Evolutionary conservation across 1,140 invertebrate species (phyloP).

Genomic region (Penaeus vannamei): DNA sequence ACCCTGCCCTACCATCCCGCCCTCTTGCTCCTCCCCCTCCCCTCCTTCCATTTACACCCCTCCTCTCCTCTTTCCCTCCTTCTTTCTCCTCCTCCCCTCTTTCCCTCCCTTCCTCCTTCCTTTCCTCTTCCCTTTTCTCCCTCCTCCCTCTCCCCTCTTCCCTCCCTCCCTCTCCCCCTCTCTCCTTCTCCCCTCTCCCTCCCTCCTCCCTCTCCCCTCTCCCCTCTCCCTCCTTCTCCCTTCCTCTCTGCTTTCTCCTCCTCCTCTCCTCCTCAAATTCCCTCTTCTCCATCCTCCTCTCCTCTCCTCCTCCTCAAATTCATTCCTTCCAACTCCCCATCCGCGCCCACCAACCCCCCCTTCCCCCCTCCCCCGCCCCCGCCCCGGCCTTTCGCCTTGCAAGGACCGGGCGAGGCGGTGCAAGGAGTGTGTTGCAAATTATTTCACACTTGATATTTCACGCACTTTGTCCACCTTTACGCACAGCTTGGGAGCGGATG

Average conservation of each 20-base stretch:
- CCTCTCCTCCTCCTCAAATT: background rate
- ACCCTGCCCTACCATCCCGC: no score
- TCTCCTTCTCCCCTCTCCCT: background rate
- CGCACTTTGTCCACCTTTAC: background rate
- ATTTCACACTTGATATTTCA: no score
- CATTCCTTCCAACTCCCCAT: background rate
- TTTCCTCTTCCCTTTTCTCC: background rate
- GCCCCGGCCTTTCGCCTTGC: background rate
- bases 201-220: background rate
- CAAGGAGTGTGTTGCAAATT: no score
- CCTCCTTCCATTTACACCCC: background rate
- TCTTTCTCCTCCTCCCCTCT: background rate
- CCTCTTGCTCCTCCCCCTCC: no score
- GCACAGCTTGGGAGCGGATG: background rate
- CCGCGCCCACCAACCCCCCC: background rate
- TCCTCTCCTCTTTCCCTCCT: background rate
- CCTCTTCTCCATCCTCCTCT: background rate
- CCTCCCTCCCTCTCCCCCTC: background rate
- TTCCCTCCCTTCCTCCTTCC: background rate
- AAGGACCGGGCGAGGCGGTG: background rate
- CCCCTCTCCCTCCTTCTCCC: background rate
- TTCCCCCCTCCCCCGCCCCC: background rate
- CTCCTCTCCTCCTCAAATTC: background rate
- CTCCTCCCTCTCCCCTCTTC: background rate
- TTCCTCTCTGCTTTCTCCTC: background rate